Conservation (phyloP, 2,113 vertebrate genomes). For the Marmota monax region DNA sequence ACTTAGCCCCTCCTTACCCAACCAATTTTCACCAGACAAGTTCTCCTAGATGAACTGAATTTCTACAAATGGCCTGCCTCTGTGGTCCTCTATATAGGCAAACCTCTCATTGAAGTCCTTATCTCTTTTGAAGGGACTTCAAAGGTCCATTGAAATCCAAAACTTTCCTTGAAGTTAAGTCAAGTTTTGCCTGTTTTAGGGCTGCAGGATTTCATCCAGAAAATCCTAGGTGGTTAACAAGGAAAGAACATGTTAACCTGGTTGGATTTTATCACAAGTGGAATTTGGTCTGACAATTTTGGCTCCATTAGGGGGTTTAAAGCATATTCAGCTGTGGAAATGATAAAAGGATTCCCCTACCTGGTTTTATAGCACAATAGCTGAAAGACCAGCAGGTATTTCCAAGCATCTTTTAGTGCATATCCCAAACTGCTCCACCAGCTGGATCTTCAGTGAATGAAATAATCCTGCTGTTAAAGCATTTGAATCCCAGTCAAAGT, state of each 20-base stretch:
- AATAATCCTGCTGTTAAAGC: slow-evolving; percentile 68
- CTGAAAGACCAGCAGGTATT: slow-evolving; percentile 80
- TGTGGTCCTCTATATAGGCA: slow-evolving; percentile 76
- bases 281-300: slow-evolving; percentile 79
- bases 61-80: slow-evolving; percentile 80
- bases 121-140: slow-evolving; percentile 83
- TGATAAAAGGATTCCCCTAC: slow-evolving; percentile 82
- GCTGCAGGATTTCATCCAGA: slow-evolving; percentile 81
- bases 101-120: slow-evolving; percentile 80
- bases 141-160: slow-evolving; percentile 82
- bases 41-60: slow-evolving; percentile 80
- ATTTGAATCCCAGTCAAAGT: slow-evolving; percentile 75
- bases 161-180: slow-evolving; percentile 85
- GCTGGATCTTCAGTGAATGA: slow-evolving; percentile 77
- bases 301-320: slow-evolving; percentile 68
- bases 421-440: slow-evolving; percentile 76
- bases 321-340: slow-evolving; percentile 81
- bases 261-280: slow-evolving; percentile 80
- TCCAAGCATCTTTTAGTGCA: slow-evolving; percentile 76
- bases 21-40: slow-evolving; percentile 79
- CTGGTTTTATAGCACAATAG: slow-evolving; percentile 81
- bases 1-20: slow-evolving; percentile 67
- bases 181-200: slow-evolving; percentile 83
- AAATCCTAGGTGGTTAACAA: slow-evolving; percentile 83
- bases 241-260: slow-evolving; percentile 80